These are phyloP conservation scores for Galerucella nymphaeae DNA, from an alignment of 2,888 invertebrate species.

Conservation along the genomic window DNA sequence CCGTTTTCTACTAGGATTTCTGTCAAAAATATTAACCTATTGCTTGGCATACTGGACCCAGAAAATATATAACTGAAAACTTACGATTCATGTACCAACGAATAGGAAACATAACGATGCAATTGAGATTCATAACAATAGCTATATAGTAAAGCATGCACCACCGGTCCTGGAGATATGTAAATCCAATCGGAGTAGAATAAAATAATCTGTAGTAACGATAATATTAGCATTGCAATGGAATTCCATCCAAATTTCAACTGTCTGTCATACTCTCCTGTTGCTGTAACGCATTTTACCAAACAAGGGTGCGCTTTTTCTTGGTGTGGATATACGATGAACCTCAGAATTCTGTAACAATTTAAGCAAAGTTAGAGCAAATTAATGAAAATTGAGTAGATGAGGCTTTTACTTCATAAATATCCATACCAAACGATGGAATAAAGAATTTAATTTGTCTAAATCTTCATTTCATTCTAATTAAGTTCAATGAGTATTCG, in stretches of 20 bases:
- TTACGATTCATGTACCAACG: background rate
- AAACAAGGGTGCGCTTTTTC: slow-evolving; percentile 34
- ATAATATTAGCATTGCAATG: slow-evolving; percentile 89
- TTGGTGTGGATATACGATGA: slow-evolving; percentile 8
- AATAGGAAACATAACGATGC: background rate
- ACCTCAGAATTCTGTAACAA: slow-evolving; percentile 18
- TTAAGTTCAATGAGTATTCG: too few species aligned
- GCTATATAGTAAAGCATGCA: background rate
- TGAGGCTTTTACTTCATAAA: too few species aligned
- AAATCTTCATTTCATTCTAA: too few species aligned
- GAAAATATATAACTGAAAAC: background rate
- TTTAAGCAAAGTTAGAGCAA: too few species aligned
- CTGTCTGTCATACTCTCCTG: slow-evolving; percentile 80
- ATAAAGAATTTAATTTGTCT: too few species aligned
- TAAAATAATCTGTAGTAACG: slow-evolving; percentile 83
- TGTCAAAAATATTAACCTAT: too few species aligned
- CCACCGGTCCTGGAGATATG: background rate
- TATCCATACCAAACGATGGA: too few species aligned
- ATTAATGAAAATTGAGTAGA: too few species aligned
- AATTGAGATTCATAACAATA: background rate
- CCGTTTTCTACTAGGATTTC: too few species aligned
- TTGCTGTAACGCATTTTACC: slow-evolving; percentile 53
- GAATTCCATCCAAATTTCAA: slow-evolving; percentile 93
- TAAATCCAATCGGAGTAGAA: slow-evolving; percentile 54
- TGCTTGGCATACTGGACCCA: too few species aligned